Evolutionary conservation across 2,888 invertebrate species (phyloP).

Genomic region (Habrosyne pyritoides): DNA sequence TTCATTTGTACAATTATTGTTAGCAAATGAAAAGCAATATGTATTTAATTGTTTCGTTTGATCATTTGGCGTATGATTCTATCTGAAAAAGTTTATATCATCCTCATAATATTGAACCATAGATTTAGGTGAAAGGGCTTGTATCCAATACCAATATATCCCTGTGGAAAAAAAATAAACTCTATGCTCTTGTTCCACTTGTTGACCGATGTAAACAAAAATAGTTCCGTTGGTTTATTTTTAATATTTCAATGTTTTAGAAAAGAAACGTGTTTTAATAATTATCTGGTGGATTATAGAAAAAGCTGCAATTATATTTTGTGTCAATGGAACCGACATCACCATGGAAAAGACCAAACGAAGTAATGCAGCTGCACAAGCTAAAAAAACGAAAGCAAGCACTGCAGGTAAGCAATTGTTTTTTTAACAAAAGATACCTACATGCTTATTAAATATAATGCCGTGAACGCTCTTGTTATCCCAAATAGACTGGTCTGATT

Average conservation of each 20-base stretch:
- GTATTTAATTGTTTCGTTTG: too few species aligned
- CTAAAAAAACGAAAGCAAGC: slow-evolving; percentile 90
- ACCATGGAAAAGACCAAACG: slow-evolving; percentile 85
- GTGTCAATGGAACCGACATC: slow-evolving; percentile 68
- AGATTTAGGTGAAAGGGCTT: too few species aligned
- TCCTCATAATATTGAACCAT: too few species aligned
- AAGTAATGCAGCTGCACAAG: slow-evolving; percentile 89
- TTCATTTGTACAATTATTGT: too few species aligned
- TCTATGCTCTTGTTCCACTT: too few species aligned
- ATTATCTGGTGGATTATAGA: background rate
- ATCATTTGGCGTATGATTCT: too few species aligned
- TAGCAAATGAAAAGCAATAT: too few species aligned
- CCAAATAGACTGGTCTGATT: background rate
- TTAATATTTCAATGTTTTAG: background rate
- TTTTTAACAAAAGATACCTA: slow-evolving; percentile 6
- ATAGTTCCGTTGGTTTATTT: background rate
- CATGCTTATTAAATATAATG: background rate
- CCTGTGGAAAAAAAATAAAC: too few species aligned
- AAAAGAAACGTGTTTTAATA: slow-evolving; percentile 4
- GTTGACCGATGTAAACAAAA: background rate
- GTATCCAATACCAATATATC: too few species aligned
- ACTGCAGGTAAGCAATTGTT: slow-evolving; percentile 83
- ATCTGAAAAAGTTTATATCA: too few species aligned
- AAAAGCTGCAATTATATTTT: slow-evolving; percentile 16
- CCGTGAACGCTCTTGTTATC: background rate